phyloP scores from a whole-genome alignment of 2,797 vertebrate genomes.

The Microctenopoma steveboyesi region DNA sequence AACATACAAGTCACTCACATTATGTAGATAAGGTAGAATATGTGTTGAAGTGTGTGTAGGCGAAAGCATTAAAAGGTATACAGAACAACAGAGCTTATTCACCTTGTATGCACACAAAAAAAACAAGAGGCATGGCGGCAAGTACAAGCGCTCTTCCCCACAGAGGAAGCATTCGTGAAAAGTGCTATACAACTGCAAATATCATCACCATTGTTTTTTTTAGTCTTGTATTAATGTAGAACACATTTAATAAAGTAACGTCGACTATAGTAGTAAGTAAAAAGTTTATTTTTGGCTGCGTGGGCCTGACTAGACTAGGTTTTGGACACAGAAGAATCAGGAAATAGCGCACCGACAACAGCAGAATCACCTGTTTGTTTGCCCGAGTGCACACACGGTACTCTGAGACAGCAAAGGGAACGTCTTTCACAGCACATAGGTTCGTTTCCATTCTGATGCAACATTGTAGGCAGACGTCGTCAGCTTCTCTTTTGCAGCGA shows the following conservation, averaged over 20 bases:
- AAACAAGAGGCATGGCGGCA: too few species aligned
- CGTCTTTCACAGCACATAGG: slow-evolving; percentile 2
- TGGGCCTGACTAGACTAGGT: slow-evolving; percentile 15
- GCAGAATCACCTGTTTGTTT: slow-evolving; percentile 27
- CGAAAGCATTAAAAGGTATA: too few species aligned
- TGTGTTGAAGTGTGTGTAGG: too few species aligned
- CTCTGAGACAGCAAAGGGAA: background rate
- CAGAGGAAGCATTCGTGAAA: too few species aligned
- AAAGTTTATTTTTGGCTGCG: background rate
- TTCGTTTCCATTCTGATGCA: slow-evolving; percentile 34
- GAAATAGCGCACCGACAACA: background rate
- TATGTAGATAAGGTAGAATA: too few species aligned
- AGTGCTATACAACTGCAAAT: too few species aligned
- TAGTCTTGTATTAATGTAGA: background rate
- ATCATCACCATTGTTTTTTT: too few species aligned
- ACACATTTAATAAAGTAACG: background rate
- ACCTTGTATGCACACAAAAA: too few species aligned
- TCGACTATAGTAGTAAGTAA: too few species aligned
- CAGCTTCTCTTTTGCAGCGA: slow-evolving; percentile 32
- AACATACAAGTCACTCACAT: too few species aligned
- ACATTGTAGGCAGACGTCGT: slow-evolving; percentile 23
- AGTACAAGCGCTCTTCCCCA: too few species aligned
- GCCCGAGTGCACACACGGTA: slow-evolving; percentile 5
- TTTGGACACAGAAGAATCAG: slow-evolving; percentile 1
- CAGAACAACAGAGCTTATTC: too few species aligned